Evolutionary conservation across 2,113 vertebrate species (phyloP), one percentile per base, ranked within the genome.

Genomic region (Dasyornis broadbenti): DNA sequence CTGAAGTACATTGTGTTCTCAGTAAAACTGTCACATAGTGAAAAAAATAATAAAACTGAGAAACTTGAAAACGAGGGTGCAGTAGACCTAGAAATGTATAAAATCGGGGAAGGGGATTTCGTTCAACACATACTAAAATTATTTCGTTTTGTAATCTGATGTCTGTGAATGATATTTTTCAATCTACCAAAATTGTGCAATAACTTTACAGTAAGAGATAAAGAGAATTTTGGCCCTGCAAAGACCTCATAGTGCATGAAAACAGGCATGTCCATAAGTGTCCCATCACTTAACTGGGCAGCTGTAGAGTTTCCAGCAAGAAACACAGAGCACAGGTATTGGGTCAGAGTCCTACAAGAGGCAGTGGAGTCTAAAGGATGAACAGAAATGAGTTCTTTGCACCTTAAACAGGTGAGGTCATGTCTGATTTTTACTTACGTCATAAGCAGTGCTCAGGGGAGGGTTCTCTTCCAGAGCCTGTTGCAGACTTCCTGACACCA

Each of bases 401-500:
- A 24, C n/a, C 13, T 27, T n/a, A 47, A 20, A 39, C 72, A 52
- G 39, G 28, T 33, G 40, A 87, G 28, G 40, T 60, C 31, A 59
- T 6, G 1, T 35, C 39, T 54, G 60, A 52, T 45, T 77, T 78
- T 54, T 20, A 57, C 50, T 83, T 1, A 1, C 1, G 1, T 5
- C 0, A 0, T n/a, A 33, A 24, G 52, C 8, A 12, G 20, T 16
- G 14, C 18, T 65, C 9, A 69, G 45, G 15, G 15, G 10, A 0
- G 4, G 9, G 27, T 33, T 94, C n/a, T 42, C 49, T 49, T 39
- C 40, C 31, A 79, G 50, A 0, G 0, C 24, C 57, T 69, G 49
- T 57, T 52, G 28, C 26, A 82, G 77, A 44, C 20, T 53, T 89
- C 39, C 42, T 23, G 15, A 44, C 5, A 2, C 31, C 37, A 22